Base-by-base conservation (phyloP, 2,888 invertebrate species). In the Hartigia nigra region DNA sequence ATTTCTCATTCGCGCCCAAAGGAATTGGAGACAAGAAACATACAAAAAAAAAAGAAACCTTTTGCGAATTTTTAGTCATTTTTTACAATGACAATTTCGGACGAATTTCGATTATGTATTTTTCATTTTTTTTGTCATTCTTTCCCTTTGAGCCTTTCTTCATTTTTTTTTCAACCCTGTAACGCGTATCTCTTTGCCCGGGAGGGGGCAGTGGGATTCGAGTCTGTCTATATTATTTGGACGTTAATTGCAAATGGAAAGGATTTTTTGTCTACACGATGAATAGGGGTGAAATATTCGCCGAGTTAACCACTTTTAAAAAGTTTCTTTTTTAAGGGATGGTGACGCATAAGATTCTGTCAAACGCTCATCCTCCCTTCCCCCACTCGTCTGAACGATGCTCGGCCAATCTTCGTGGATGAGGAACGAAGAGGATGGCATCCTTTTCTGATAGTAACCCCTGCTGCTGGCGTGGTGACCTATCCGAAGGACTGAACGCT, bases 241-340 rank as follows among this genome's bases (percentile, higher is more conserved):
- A 2, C 9, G 55, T 55, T 55, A 23, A 55, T 23, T 55, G 9
- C 55, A 23, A 55, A 9, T 3, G 55, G 5, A 5, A 2, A 9
- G 1, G 12, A 12, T 39, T 39, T 55, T 55, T 39, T 23, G n/a
- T n/a, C n/a, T 9, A 23, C 4, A 55, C 9, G 23, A 55, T 55
- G 55, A 55, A 55, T 55, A 23, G 9, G 55, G 55, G 23, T 55
- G 55, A 23, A 55, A 23, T 55, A 55, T 72, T 34, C 23, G 72
- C 31, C 72, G 72, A 72, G 72, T 72, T 31, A 34, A 72, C 31
- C 72, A 72, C 31, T 72, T 72, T 72, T 12, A 31, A 72, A 32
- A 34, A 72, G n/a, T 31, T 72, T 72, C 31, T n/a, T 72, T 32
- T 32, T 72, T 34, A 12, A 32, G 72, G 72, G 31, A 34, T 31